Base-by-base conservation (phyloP, 2,888 invertebrate species). In the Lasioglossum malachurum region DNA sequence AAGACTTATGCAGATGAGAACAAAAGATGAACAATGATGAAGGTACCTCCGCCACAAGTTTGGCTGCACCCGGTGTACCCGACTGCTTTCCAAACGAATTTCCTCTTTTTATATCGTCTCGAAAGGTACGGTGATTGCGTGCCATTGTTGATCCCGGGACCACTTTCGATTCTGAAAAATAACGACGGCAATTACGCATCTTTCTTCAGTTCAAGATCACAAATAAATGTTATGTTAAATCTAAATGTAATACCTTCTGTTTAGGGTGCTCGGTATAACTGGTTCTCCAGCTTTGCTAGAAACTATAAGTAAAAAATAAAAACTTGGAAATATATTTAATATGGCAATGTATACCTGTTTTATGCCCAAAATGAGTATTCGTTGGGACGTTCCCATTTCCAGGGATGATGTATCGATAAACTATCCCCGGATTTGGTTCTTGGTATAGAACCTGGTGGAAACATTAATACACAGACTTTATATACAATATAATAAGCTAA, bases 361-460 rank as follows among this genome's bases (percentile, higher is more conserved):
- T 90, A n/a, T 90, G 89, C 4, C 78, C 83, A 12, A 86, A 80
- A 73, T 91, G 89, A 67, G 77, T 35, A 41, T 46, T 88, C 38
- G 84, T 57, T n/a, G 88, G 60, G 27, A 72, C 72, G 46, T 76
- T 83, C 38, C n/a, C 75, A 76, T 69, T 89, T 77, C 88, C 90
- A 69, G 98, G 98, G 80, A 98, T 96, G 80, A 98, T 96, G 94
- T 98, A 98, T 95, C 98, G 98, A 95, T 98, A 98, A 95, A 98
- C 98, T 91, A 99, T 97, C 27, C 98, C 98, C 64, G 98, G 97
- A 96, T 98, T 98, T 78, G 97, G 96, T 94, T 98, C 97, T 93
- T 98, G 97, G 92, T 97, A 98, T 76, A 98, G 96, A 86, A 98
- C 96, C 98, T 98, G 64, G 64, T 72, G 74, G 0, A 35, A 76